phyloP scores from a whole-genome alignment of 1,140 invertebrate species.

The Glossosoma conforme region DNA sequence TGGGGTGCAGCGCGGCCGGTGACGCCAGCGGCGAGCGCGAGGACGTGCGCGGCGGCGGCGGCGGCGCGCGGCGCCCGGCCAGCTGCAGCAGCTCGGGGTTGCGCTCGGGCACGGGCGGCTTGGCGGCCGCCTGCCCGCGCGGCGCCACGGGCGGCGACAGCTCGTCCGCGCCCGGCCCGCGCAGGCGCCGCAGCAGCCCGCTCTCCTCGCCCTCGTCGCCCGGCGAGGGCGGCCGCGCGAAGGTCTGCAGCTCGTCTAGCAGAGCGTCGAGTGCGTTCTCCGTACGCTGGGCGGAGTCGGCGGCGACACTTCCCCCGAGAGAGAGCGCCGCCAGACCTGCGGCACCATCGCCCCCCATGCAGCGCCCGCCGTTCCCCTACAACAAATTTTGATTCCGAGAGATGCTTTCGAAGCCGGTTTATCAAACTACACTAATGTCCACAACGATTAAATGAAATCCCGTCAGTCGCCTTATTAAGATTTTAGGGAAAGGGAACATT shows the following conservation, averaged over 20 bases:
- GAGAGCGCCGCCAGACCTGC: conserved; percentile 58
- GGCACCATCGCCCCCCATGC: conserved; percentile 45
- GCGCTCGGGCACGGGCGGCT: conserved; percentile 73
- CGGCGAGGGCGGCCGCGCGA: conserved; percentile 59
- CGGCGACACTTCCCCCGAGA: conserved; percentile 62
- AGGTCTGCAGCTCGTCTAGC: conserved; percentile 87
- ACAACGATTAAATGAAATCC: conserved; percentile 5
- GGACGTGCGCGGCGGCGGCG: conserved; percentile 77
- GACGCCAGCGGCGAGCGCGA: conserved; percentile 78
- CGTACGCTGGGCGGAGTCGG: conserved; percentile 62
- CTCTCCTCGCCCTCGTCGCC: conserved; percentile 66
- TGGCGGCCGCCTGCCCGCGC: conserved; percentile 46
- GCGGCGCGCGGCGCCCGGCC: conserved; percentile 69
- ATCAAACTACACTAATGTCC: not conserved
- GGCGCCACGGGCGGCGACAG: conserved; percentile 61
- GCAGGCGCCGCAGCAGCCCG: conserved; percentile 73
- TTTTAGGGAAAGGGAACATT: conserved; percentile 29
- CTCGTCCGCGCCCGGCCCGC: conserved; percentile 60
- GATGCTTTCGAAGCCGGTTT: conserved; percentile 33
- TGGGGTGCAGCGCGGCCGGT: conserved; percentile 45
- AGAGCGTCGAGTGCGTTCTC: conserved; percentile 94
- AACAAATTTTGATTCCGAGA: conserved; percentile 36
- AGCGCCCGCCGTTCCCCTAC: conserved; percentile 11
- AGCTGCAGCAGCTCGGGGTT: conserved; percentile 65
- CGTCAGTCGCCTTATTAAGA: conserved; percentile 11